phyloP scores from a whole-genome alignment of 2,113 vertebrate genomes.

The Alces alces region DNA sequence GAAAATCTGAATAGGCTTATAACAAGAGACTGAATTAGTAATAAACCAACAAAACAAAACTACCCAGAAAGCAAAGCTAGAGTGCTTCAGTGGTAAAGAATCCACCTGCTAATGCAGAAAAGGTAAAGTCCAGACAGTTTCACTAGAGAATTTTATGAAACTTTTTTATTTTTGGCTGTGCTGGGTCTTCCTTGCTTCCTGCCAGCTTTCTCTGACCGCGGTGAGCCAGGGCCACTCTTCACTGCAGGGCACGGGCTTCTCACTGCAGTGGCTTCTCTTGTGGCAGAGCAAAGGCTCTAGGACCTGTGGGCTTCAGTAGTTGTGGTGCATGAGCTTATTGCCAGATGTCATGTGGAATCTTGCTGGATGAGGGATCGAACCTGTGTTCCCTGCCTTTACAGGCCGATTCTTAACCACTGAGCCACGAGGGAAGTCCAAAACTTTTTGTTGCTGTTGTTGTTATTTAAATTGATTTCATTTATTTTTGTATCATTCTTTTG shows the following conservation, averaged over 20 bases:
- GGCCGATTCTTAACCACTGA: background rate
- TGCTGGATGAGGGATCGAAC: background rate
- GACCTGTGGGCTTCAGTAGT: background rate
- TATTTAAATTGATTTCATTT: background rate
- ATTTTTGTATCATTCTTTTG: background rate
- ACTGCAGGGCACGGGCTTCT: background rate
- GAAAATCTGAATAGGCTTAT: background rate
- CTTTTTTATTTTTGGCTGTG: background rate
- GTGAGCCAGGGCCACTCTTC: background rate
- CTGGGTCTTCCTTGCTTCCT: background rate
- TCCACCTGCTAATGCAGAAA: background rate
- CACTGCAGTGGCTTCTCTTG: background rate
- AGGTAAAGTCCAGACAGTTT: background rate
- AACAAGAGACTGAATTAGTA: background rate
- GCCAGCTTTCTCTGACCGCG: fast-evolving
- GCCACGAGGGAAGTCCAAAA: background rate
- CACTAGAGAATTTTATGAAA: background rate
- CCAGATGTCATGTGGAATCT: background rate
- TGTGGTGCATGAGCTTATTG: background rate
- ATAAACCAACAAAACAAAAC: background rate
- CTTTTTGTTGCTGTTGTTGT: background rate
- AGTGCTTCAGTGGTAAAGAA: background rate
- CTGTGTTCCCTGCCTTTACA: background rate
- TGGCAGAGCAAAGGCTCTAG: background rate
- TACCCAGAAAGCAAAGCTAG: background rate